Percentiles rank a stretch among this genome's conserved stretches.
Conservation (phyloP, 2,888 invertebrate species). For the Allophyes oxyacanthae region DNA sequence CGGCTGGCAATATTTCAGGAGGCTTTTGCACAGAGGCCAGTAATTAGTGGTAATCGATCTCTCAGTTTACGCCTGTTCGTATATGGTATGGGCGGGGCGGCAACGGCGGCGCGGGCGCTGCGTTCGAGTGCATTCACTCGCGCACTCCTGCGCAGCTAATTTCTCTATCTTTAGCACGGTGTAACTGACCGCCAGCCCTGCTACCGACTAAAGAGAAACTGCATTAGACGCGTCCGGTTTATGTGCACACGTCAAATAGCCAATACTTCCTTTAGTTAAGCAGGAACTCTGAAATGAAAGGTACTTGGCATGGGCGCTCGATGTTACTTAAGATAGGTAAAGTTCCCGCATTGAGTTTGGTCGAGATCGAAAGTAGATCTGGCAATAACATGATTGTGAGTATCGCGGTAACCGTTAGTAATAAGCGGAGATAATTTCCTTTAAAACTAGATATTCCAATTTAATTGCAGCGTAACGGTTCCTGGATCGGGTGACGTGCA, state of each 20-base stretch:
- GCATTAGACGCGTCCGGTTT: conserved; percentile 87
- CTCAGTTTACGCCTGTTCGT: conserved; percentile 79
- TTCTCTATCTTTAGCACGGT: conserved; percentile 88
- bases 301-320: conserved; percentile 28
- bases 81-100: conserved; percentile 79
- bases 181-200: conserved; percentile 84
- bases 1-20: conserved; percentile 69
- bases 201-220: conserved; percentile 82
- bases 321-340: conserved; percentile 35
- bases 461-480: conserved; percentile 64
- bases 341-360: conserved; percentile 46
- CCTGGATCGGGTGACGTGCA: conserved; percentile 56
- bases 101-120: conserved; percentile 56
- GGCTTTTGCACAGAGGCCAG: conserved; percentile 72
- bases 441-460: conserved; percentile 73
- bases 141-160: conserved; percentile 82
- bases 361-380: conserved; percentile 70
- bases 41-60: conserved; percentile 88
- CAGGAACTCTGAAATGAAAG: conserved; percentile 40
- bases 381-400: conserved; percentile 65
- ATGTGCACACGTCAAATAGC: conserved; percentile 73
- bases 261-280: conserved; percentile 53
- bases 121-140: conserved; percentile 82
- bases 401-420: conserved; percentile 64
- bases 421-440: conserved; percentile 73